A percentile compares a stretch with the other conserved stretches of the same genome.
phyloP scores from a whole-genome alignment of 2,797 vertebrate genomes.

The Hephaestus fuliginosus region DNA sequence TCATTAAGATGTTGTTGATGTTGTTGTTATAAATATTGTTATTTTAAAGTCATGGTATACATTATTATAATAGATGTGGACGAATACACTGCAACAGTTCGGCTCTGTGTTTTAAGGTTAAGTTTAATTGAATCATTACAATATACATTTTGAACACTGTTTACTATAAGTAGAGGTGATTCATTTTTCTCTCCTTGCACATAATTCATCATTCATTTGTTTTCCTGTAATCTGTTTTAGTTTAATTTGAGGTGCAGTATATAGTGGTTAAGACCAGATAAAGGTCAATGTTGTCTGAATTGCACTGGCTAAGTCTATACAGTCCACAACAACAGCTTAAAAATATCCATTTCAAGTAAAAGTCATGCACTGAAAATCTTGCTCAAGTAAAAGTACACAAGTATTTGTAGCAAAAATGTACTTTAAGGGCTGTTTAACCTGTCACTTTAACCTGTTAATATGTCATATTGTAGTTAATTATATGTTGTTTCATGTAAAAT shows the following conservation, averaged over 20 bases:
- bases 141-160: too few relatives aligned
- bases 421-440: background rate
- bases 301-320: background rate
- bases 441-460: too few relatives aligned
- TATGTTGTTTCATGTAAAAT: background rate
- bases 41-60: background rate
- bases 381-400: background rate
- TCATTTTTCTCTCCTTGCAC: background rate
- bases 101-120: background rate
- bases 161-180: too few relatives aligned
- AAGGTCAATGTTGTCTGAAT: background rate
- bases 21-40: background rate
- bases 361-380: background rate
- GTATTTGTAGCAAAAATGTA: background rate
- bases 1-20: background rate
- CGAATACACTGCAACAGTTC: background rate
- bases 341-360: background rate
- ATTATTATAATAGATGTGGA: background rate
- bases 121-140: background rate
- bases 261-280: background rate
- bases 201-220: background rate
- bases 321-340: background rate
- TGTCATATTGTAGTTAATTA: background rate
- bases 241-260: background rate
- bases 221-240: background rate